Conservation (phyloP, 2,113 vertebrate species). For the Empidonax alnorum region DNA sequence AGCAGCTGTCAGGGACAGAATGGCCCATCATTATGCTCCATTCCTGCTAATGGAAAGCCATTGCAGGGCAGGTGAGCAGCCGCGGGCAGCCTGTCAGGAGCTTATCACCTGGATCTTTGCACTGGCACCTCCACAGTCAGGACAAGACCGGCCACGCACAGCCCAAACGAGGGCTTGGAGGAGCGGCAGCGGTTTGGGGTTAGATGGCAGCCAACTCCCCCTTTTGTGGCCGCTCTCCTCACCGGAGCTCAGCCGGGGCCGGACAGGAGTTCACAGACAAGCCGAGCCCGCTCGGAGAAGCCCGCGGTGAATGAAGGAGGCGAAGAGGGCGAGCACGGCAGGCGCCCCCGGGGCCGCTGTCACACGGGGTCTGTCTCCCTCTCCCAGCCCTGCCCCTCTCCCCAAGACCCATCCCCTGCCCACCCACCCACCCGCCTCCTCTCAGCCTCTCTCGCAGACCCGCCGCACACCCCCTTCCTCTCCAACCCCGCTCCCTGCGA, state of each 20-base stretch:
- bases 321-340: accelerated
- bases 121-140: neutral
- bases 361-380: neutral
- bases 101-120: neutral
- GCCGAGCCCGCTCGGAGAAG: neutral
- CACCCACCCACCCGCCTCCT: neutral
- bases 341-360: neutral
- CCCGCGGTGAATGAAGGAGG: accelerated
- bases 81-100: accelerated
- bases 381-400: neutral
- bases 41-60: neutral
- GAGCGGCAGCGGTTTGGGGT: neutral
- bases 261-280: neutral
- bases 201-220: neutral
- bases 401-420: neutral
- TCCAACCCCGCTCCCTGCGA: too few relatives aligned
- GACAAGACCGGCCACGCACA: neutral
- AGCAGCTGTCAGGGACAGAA: neutral
- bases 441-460: neutral
- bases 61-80: neutral
- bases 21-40: accelerated
- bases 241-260: neutral
- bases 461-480: neutral
- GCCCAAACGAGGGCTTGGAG: neutral
- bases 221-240: neutral